Conservation (phyloP, 1,140 invertebrate genomes). For the Drosophila asahinai region DNA sequence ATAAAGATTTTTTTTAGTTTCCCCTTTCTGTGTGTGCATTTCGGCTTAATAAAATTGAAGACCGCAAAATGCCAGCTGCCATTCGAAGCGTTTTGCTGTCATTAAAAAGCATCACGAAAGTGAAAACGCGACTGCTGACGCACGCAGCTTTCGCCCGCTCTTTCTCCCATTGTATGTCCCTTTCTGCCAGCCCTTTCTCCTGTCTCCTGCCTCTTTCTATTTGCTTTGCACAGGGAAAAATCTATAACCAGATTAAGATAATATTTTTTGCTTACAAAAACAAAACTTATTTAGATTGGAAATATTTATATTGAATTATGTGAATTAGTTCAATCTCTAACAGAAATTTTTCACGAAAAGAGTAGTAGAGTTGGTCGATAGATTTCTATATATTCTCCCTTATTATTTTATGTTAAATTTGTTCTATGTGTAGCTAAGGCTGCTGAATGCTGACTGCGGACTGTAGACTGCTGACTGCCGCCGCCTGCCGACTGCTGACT, state of each 20-base stretch:
- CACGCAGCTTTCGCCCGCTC: conserved; percentile 5
- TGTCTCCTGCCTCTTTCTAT: not conserved
- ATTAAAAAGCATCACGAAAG: conserved; percentile 73
- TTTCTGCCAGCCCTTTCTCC: too few species aligned
- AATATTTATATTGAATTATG: too few species aligned
- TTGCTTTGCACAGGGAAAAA: not conserved
- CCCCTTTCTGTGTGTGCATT: not conserved
- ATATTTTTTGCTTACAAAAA: too few species aligned
- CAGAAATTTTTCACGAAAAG: too few species aligned
- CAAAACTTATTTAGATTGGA: too few species aligned
- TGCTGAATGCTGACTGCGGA: conserved; percentile 22
- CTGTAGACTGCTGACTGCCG: conserved; percentile 8
- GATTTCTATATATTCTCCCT: too few species aligned
- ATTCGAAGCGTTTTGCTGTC: conserved; percentile 55
- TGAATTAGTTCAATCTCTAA: too few species aligned
- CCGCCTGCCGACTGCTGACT: conserved; percentile 15
- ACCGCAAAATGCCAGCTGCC: conserved; percentile 57
- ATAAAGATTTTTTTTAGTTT: not conserved
- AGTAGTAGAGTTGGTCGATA: too few species aligned
- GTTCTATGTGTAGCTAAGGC: conserved; percentile 6
- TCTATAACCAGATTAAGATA: too few species aligned
- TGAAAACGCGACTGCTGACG: conserved; percentile 69
- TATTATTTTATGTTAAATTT: not conserved
- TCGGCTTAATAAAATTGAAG: conserved; percentile 40
- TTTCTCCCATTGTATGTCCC: not conserved